Base-by-base conservation (phyloP, 2,797 vertebrate species). In the Perodicticus potto region DNA sequence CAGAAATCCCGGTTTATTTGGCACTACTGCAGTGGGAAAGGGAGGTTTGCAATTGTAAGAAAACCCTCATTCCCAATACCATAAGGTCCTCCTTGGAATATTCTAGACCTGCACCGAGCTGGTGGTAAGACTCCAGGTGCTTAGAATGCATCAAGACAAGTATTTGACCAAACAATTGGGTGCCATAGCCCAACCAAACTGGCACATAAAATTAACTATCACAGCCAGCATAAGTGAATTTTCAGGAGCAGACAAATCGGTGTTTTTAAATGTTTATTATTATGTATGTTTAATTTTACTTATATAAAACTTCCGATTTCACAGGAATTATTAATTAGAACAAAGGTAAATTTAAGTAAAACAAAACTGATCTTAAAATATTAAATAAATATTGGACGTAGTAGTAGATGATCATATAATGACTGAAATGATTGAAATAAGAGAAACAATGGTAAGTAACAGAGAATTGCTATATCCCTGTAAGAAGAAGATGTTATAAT, bases 341-440 rank as follows among this genome's bases (percentile, higher is more conserved):
- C 23, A 67, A 86, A 63, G 45, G 27, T 49, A 86, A 78, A 45
- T 74, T 92, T 78, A 95, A 73, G 40, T 83, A 65, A 94, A 90
- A 83, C 4, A 45, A 8, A 45, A 29, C 67, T 86, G 59, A 80
- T 37, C 65, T 83, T 57, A 77, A 59, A 43, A 93, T 83, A 73
- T 78, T 72, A 77, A 76, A 23, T 63, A 89, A 73, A 77, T 53
- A 72, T 45, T 74, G 29, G 23, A 20, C 63, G 40, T 14, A 88
- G 57, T 40, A 67, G 19, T 70, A 27, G 85, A 9, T 29, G n/a
- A 5, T 45, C 25, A 25, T 67, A 49, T 63, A 73, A 20, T 70
- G 37, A 67, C 8, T 49, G 53, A 65, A 76, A 91, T 43, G 10
- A 81, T 4, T 22, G 11, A 85, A 34, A 45, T 86, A 43, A 91